These are phyloP conservation scores for Enoplosus armatus DNA, from an alignment of 2,797 vertebrate genomes.

Conservation along the genomic window DNA sequence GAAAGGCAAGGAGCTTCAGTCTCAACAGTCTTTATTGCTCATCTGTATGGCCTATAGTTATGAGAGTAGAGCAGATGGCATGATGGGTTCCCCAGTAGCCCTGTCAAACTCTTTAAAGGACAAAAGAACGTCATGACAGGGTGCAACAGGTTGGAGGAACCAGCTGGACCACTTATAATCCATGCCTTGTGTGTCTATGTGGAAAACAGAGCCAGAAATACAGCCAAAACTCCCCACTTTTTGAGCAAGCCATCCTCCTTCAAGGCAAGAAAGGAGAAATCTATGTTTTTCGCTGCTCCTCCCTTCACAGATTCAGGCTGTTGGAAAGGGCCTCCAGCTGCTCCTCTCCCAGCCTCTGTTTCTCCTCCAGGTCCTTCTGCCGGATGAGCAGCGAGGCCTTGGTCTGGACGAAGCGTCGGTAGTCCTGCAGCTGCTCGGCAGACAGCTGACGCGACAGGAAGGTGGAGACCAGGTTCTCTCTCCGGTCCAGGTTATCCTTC, in stretches of 20 bases:
- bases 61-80: slow-evolving; percentile 25
- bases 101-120: slow-evolving; percentile 27
- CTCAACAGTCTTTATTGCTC: slow-evolving; percentile 29
- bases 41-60: background rate
- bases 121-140: slow-evolving; percentile 19
- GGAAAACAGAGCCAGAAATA: slow-evolving; percentile 15
- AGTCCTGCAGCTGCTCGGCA: slow-evolving; percentile 87
- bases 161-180: slow-evolving; percentile 7
- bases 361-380: slow-evolving; percentile 94
- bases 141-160: slow-evolving; percentile 27
- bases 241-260: background rate
- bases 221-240: background rate
- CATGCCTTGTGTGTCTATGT: slow-evolving; percentile 18
- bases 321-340: slow-evolving; percentile 88
- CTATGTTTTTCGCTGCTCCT: background rate
- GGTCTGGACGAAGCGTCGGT: slow-evolving; percentile 88
- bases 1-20: slow-evolving; percentile 30
- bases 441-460: slow-evolving; percentile 91
- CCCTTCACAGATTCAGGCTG: slow-evolving; percentile 70
- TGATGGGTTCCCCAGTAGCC: background rate
- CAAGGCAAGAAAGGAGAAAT: slow-evolving; percentile 5
- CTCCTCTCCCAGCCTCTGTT: slow-evolving; percentile 89
- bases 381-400: slow-evolving; percentile 92
- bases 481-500: slow-evolving; percentile 93
- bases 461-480: slow-evolving; percentile 89